Percentiles rank a stretch among this genome's conserved stretches.
These are phyloP conservation scores for Leptinotarsa juncta DNA, from an alignment of 2,888 invertebrate genomes.

Conservation along the genomic window DNA sequence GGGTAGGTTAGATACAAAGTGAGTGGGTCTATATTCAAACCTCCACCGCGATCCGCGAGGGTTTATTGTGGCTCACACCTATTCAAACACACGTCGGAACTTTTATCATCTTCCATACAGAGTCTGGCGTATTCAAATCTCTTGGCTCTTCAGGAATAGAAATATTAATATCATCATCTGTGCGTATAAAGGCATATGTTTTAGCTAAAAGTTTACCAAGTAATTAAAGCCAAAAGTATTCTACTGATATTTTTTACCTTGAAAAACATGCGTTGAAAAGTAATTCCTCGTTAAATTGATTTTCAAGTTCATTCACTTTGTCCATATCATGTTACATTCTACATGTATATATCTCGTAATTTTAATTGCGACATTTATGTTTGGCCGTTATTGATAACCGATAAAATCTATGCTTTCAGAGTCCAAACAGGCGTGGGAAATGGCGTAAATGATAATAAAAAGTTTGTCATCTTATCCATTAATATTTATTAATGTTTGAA, in stretches of 20 bases:
- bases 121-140: no score
- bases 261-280: background rate
- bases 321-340: background rate
- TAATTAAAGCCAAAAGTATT: background rate
- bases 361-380: slow-evolving; percentile 7
- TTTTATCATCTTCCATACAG: no score
- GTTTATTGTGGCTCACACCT: no score
- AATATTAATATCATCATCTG: no score
- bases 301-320: background rate
- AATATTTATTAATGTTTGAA: slow-evolving; percentile 27
- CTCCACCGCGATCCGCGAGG: no score
- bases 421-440: slow-evolving; percentile 15
- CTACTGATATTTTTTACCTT: background rate
- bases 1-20: no score
- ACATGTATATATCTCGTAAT: background rate
- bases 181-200: no score
- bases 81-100: no score
- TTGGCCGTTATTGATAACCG: slow-evolving; percentile 17
- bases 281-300: background rate
- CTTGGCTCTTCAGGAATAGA: no score
- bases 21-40: no score
- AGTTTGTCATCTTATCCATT: slow-evolving; percentile 31
- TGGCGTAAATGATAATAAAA: slow-evolving; percentile 33
- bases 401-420: slow-evolving; percentile 21
- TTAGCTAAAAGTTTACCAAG: no score